Base-by-base conservation (phyloP, 2,113 vertebrate genomes). In the Hassar affinis region DNA sequence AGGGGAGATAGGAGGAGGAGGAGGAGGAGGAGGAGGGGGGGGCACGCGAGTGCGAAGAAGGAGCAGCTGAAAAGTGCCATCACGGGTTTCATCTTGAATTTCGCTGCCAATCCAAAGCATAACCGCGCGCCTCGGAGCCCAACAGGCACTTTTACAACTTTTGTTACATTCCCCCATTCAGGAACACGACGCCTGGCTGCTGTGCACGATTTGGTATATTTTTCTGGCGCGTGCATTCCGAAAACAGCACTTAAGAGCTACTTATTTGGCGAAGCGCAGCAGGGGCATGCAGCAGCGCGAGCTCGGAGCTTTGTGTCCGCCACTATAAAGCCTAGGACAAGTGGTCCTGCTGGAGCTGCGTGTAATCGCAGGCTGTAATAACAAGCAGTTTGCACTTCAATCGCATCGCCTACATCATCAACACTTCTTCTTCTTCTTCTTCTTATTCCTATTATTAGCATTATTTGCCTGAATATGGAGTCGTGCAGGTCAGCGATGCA, bases 51-150 rank as follows among this genome's bases (percentile, higher is more conserved):
- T 86, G 90, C 88, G 91, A 92, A 88, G 87, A 76, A 88, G 85
- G 90, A 88, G 89, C 88, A 90, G 86, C 88, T 83, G 83, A 89
- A 90, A 91, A 92, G 93, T 93, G 93, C 91, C 93, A 93, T 94
- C 93, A 90, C 92, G 92, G 92, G 91, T 92, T 94, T 93, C 93
- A 92, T 94, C 91, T 93, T 85, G 87, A 91, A 92, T 92, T 80
- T 87, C 88, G 45, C 90, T 93, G 91, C 88, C 92, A 92, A 89
- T 83, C 85, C 87, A 56, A 30, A 35, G 30, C 74, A 25, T 7
- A 47, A 76, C 49, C 49, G 15, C 17, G 27, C 22, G n/a, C 49
- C 17, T 75, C 27, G 4, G 22, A 77, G 54, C 57, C 80, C 74
- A 68, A n/a, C 66, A 74, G 74, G 79, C 66, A 52, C 64, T 54